A percentile compares a stretch with the other conserved stretches of the same genome.
Evolutionary conservation across 2,797 vertebrate genomes (phyloP).

Genomic region (Chromis chromis): DNA sequence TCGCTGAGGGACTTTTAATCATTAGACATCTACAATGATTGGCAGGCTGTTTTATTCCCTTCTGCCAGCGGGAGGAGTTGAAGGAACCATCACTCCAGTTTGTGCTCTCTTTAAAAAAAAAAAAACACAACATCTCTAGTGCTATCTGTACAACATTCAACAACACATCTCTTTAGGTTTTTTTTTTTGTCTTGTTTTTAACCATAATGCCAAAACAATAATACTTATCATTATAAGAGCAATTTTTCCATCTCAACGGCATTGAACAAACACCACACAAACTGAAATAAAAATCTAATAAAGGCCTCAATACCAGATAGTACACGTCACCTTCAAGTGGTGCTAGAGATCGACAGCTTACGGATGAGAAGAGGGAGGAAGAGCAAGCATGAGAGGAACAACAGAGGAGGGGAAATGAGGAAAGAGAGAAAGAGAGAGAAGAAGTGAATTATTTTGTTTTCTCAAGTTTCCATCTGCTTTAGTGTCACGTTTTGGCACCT

Average conservation of each 20-base stretch:
- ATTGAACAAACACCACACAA: constrained; percentile 83
- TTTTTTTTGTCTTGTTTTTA: constrained; percentile 58
- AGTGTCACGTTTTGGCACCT: constrained; percentile 82
- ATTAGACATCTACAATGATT: constrained; percentile 45
- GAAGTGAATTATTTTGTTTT: constrained; percentile 51
- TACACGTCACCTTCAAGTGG: constrained; percentile 85
- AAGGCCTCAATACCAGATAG: constrained; percentile 88
- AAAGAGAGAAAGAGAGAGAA: constrained; percentile 15
- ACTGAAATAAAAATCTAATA: constrained; percentile 82
- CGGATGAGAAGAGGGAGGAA: constrained; percentile 51
- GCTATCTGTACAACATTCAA: constrained; percentile 91
- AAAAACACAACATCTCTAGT: constrained; percentile 86
- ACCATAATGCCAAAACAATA: constrained; percentile 85
- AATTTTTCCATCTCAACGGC: constrained; percentile 86
- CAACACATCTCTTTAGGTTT: constrained; percentile 79
- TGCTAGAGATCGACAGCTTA: constrained; percentile 74
- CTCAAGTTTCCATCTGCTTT: constrained; percentile 63
- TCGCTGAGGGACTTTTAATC: constrained; percentile 14
- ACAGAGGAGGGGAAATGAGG: background rate
- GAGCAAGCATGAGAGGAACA: constrained; percentile 45
- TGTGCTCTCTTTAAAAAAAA: constrained; percentile 82
- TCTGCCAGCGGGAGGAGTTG: constrained; percentile 68
- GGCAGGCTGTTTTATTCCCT: constrained; percentile 71
- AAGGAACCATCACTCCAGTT: constrained; percentile 73
- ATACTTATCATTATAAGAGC: constrained; percentile 86